Conservation (phyloP, 1,140 invertebrate genomes). For the Drosophila oshimai region DNA sequence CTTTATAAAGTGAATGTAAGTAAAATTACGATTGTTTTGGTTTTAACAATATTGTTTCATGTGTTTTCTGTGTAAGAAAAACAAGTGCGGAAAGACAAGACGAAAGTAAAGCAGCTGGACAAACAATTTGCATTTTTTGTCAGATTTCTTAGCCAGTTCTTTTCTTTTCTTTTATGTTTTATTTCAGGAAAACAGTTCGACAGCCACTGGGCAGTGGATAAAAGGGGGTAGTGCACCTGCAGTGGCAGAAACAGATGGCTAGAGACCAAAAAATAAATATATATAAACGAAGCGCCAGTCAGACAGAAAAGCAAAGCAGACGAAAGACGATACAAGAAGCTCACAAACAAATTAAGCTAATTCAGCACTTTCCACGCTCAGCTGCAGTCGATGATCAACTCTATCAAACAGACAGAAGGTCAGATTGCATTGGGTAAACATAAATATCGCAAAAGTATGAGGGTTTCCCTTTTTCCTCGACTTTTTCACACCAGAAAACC, state of each 20-base stretch:
- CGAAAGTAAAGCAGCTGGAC: constrained; percentile 54
- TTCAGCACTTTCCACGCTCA: constrained; percentile 14
- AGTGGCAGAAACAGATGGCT: background rate
- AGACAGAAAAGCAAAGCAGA: background rate
- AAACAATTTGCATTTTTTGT: constrained; percentile 45
- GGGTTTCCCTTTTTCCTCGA: background rate
- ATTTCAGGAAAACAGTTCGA: constrained; percentile 22
- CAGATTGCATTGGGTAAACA: constrained; percentile 15
- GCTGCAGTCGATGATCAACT: constrained; percentile 1
- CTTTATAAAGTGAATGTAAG: too few relatives aligned
- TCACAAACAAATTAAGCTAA: constrained; percentile 1
- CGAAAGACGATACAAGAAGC: background rate
- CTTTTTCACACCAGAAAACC: background rate
- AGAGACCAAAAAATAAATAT: background rate
- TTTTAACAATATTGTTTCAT: too few relatives aligned
- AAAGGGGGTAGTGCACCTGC: constrained; percentile 7
- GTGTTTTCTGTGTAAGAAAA: background rate
- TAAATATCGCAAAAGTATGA: constrained; percentile 19
- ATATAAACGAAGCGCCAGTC: background rate
- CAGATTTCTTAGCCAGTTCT: constrained; percentile 13
- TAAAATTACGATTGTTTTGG: too few relatives aligned
- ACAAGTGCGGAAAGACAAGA: constrained; percentile 35
- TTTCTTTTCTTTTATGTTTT: background rate
- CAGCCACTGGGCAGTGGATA: constrained; percentile 3
- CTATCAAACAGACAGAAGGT: constrained; percentile 5